phyloP scores from a whole-genome alignment of 2,113 vertebrate species.

The Rhizomys pruinosus region DNA sequence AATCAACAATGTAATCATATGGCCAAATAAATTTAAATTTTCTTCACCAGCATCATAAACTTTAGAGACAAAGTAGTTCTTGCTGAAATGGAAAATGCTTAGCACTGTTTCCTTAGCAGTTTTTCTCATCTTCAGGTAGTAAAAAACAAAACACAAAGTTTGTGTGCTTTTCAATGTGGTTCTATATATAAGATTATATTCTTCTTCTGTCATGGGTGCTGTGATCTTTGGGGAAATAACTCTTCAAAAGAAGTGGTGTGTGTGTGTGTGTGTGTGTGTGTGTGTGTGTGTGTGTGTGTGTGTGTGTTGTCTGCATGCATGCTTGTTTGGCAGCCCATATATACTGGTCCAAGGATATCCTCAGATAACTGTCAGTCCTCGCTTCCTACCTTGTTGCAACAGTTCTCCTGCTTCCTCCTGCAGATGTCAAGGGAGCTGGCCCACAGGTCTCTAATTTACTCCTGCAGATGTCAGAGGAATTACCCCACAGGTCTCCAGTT shows the following conservation, averaged over 20 bases:
- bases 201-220: background rate
- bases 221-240: background rate
- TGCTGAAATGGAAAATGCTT: background rate
- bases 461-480: rapidly evolving
- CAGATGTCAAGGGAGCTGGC: rapidly evolving
- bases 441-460: too few species aligned
- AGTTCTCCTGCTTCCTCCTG: background rate
- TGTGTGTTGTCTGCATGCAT: background rate
- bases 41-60: background rate
- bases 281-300: background rate
- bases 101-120: background rate
- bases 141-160: background rate
- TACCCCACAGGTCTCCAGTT: background rate
- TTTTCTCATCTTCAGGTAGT: background rate
- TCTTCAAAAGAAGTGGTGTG: constrained; percentile 2
- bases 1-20: background rate
- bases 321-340: too few species aligned
- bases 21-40: background rate
- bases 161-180: background rate
- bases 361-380: background rate
- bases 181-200: background rate
- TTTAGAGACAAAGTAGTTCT: constrained; percentile 22
- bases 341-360: too few species aligned
- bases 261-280: background rate
- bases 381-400: background rate